phyloP scores from a whole-genome alignment of 2,113 vertebrate species.

The Alaudala cheleensis region DNA sequence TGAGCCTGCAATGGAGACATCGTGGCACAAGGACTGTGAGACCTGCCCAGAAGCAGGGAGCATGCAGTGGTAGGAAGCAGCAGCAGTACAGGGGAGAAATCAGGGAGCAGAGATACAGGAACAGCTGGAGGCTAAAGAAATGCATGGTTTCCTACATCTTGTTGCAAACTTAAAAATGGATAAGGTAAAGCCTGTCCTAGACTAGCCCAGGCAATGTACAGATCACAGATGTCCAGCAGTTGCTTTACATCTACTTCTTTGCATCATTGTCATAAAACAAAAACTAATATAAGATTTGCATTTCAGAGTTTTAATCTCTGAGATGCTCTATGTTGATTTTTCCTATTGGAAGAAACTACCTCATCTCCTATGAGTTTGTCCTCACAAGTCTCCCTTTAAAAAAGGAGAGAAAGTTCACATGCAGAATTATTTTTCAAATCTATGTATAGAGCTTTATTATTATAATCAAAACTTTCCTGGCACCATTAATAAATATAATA shows the following conservation, averaged over 20 bases:
- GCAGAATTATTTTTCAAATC: neutral
- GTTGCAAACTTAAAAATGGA: neutral
- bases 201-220: neutral
- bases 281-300: neutral
- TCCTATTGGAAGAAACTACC: neutral
- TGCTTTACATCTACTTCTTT: neutral
- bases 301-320: neutral
- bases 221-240: neutral
- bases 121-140: neutral
- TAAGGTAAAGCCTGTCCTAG: neutral
- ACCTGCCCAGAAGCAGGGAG: neutral
- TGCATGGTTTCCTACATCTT: accelerated
- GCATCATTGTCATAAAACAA: neutral
- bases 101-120: neutral
- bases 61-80: neutral
- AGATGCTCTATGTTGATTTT: neutral
- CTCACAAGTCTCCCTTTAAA: neutral
- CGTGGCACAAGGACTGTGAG: neutral
- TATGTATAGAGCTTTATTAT: neutral
- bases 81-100: accelerated
- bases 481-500: neutral
- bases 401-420: neutral
- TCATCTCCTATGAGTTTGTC: neutral
- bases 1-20: neutral
- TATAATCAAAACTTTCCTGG: neutral